Conservation (phyloP, 1,140 invertebrate genomes). For the Agrypnia vestita region DNA sequence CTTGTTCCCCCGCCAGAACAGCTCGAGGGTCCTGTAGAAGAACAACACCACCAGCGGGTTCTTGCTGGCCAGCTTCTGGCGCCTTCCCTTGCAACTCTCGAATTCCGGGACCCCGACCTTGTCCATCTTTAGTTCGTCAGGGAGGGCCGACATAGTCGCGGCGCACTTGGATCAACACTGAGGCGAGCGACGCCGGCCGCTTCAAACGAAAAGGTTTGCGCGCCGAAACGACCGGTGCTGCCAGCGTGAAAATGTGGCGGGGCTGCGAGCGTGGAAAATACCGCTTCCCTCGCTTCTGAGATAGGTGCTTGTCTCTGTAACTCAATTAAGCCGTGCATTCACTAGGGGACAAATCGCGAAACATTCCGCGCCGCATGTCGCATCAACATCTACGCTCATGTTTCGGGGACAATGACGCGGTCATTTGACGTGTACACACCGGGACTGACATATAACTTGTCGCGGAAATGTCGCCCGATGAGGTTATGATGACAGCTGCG, state of each 20-base stretch:
- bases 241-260: background rate
- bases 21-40: constrained; percentile 8
- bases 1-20: constrained; percentile 4
- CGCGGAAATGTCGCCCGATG: no score
- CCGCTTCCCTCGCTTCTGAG: no score
- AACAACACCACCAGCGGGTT: constrained; percentile 28
- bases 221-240: constrained; percentile 24
- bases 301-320: no score
- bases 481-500: no score
- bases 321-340: no score
- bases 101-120: background rate
- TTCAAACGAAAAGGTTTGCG: background rate
- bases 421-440: no score
- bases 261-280: no score
- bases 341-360: no score
- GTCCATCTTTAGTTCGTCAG: constrained; percentile 22
- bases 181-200: background rate
- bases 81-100: background rate
- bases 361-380: no score
- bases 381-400: no score
- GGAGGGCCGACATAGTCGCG: background rate
- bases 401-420: no score
- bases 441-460: no score
- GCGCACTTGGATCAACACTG: background rate
- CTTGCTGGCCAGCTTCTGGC: background rate